Evolutionary conservation across 2,888 invertebrate genomes (phyloP), one percentile per base, ranked within the genome.

Genomic region (Oscheius sp.): DNA sequence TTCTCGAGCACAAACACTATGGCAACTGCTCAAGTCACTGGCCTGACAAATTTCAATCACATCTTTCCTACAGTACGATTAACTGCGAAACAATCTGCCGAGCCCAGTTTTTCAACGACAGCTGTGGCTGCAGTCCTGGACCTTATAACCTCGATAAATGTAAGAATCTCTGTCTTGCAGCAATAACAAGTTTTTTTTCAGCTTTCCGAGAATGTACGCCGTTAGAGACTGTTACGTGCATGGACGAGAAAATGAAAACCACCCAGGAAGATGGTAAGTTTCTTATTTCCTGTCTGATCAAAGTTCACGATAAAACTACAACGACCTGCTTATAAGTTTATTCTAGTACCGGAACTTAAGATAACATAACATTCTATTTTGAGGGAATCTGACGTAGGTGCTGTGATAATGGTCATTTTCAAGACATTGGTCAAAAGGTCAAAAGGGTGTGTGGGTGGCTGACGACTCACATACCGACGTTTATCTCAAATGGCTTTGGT

Each of bases 51-150:
- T 82, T 80, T 53, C 13, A 60, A n/a, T 51, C 58, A 2, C 62
- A 76, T 11, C 77, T 80, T 2, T 73, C 80, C 4, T 84, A 83
- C 62, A 79, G 79, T 7, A 37, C 81, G 5, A 76, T 75, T 48
- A 83, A 82, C 70, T 84, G 84, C 75, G 76, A 79, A 9, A 76
- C 80, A 0, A 55, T 78, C 33, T 84, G 84, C 63, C 80, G 76
- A 63, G 80, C 80, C 42, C 66, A 71, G 47, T 78, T 79, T 73
- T 85, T 82, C 75, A 65, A 76, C 33, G 71, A 76, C 2, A 58
- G 72, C 5, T 85, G 85, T 59, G 79, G 78, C 32, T 85, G 85
- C 68, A 77, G 75, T n/a, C 85, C 85, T 29, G 79, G 79, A 13
- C 79, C 80, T 62, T 84, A 81, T 68, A 83, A 82, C 60, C 68